Evolutionary conservation across 2,888 invertebrate species (phyloP).

Genomic region (Lepas anatifera): DNA sequence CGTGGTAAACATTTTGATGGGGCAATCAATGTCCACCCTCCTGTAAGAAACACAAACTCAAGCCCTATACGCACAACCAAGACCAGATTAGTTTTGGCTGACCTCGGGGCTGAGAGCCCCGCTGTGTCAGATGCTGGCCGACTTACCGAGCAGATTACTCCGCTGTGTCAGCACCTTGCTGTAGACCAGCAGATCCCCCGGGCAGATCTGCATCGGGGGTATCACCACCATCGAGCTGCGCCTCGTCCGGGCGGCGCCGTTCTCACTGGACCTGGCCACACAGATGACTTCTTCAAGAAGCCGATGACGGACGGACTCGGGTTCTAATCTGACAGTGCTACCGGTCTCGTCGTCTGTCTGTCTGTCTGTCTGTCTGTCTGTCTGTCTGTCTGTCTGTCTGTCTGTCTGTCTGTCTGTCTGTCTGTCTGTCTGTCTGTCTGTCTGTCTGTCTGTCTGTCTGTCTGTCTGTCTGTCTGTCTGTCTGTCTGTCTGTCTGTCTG

Average conservation of each 20-base stretch:
- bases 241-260: conserved; percentile 24
- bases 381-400: conserved; percentile 4
- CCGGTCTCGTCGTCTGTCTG: not conserved
- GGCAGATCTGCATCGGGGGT: conserved; percentile 38
- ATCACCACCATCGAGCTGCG: conserved; percentile 38
- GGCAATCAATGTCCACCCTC: no score
- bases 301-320: no score
- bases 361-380: conserved; percentile 12
- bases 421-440: conserved; percentile 12
- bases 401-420: not conserved
- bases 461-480: conserved; percentile 2
- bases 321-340: no score
- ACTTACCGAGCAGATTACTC: conserved; percentile 22
- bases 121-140: no score
- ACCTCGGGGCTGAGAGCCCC: no score
- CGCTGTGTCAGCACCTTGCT: conserved; percentile 36
- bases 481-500: conserved; percentile 12
- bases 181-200: conserved; percentile 38
- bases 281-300: no score
- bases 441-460: not conserved
- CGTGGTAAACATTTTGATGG: no score
- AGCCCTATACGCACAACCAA: no score
- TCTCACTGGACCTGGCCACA: conserved; percentile 19
- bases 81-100: no score
- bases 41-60: no score